phyloP scores from a whole-genome alignment of 1,140 invertebrate species.

The Euura saliciscinereae region DNA sequence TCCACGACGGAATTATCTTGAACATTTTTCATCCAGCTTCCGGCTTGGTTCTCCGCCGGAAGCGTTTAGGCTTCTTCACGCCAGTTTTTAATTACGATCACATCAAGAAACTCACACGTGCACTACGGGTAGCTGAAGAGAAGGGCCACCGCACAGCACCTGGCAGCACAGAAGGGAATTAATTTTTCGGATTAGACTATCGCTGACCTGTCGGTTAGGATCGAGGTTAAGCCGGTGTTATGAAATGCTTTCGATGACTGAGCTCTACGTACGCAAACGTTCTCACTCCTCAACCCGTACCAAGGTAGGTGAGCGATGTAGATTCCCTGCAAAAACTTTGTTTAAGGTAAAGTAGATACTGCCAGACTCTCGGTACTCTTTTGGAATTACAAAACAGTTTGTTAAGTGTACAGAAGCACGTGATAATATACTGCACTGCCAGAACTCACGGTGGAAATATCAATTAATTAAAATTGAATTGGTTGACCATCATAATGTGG shows the following conservation, averaged over 20 bases:
- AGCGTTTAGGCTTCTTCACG: slow-evolving; percentile 55
- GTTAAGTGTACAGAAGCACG: no score
- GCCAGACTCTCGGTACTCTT: no score
- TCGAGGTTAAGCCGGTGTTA: slow-evolving; percentile 43
- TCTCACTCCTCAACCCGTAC: not conserved
- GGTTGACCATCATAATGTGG: not conserved
- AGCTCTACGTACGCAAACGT: slow-evolving; percentile 35
- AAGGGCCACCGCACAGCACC: slow-evolving; percentile 42
- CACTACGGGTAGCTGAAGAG: slow-evolving; percentile 20
- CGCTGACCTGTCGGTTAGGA: slow-evolving; percentile 33
- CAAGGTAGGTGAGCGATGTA: no score
- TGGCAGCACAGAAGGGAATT: slow-evolving; percentile 51
- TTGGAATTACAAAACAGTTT: no score
- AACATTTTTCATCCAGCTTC: slow-evolving; percentile 42
- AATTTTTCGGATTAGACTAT: slow-evolving; percentile 59
- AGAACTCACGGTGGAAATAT: not conserved
- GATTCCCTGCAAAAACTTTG: no score
- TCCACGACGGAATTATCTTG: not conserved
- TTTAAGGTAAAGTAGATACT: no score
- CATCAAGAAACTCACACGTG: not conserved
- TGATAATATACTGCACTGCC: no score
- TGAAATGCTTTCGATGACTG: slow-evolving; percentile 50
- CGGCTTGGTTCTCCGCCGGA: slow-evolving; percentile 44
- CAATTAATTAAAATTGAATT: slow-evolving; percentile 5
- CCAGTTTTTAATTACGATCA: slow-evolving; percentile 49